Percentiles rank a stretch among this genome's conserved stretches.
phyloP scores from a whole-genome alignment of 1,140 invertebrate genomes.

The Lutraria rhynchaena region DNA sequence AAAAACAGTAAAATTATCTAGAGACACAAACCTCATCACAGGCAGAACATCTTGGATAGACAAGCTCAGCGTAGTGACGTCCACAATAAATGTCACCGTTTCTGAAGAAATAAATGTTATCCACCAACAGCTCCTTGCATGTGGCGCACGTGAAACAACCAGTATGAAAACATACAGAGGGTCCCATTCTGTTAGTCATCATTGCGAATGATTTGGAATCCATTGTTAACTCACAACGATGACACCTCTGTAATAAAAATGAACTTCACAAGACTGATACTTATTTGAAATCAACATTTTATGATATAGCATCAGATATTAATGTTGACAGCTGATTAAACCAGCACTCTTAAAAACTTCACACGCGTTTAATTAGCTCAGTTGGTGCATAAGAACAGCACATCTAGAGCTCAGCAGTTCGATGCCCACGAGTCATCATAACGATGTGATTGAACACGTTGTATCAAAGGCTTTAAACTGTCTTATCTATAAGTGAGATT shows the following conservation, averaged over 20 bases:
- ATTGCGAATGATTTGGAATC: conserved; percentile 93
- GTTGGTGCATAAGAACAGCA: no score
- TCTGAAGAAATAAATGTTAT: conserved; percentile 97
- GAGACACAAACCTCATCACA: conserved; percentile 94
- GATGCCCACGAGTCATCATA: no score
- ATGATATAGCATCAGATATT: no score
- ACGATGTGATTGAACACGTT: no score
- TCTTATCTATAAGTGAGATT: no score
- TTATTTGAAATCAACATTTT: no score
- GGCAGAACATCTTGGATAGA: conserved; percentile 96
- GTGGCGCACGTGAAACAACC: conserved; percentile 95
- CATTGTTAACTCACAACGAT: conserved; percentile 92
- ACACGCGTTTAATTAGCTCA: no score
- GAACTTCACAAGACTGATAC: not conserved
- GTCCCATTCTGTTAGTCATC: conserved; percentile 89
- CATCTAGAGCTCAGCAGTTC: no score
- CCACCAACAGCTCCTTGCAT: conserved; percentile 96
- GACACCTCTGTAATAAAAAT: conserved; percentile 64
- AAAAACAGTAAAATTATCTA: no score
- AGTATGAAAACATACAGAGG: conserved; percentile 94
- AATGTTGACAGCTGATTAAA: no score
- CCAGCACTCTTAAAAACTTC: no score
- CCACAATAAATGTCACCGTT: conserved; percentile 94
- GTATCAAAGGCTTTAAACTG: no score
- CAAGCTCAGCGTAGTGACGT: conserved; percentile 96